A percentile compares a stretch with the other conserved stretches of the same genome.
Conservation (phyloP, 30 jellyfish, hydroid and myxozoan genomes). For the Aurelia aurita complex sp. Pacific region DNA sequence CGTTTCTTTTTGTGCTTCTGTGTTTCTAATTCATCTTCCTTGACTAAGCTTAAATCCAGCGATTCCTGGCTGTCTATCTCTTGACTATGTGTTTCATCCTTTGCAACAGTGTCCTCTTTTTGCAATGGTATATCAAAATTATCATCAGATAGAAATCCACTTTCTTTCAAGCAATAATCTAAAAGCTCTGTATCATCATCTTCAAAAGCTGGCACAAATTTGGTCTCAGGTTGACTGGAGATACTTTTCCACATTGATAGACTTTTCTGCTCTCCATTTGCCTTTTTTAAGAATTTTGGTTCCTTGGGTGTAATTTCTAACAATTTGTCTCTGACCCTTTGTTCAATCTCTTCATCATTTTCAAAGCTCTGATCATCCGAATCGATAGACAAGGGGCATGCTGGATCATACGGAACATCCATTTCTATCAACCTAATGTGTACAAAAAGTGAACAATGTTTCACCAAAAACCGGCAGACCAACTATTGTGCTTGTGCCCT, state of each 20-base stretch:
- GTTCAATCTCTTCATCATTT: conserved; percentile 23
- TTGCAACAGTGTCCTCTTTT: background rate
- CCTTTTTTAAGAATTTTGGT: background rate
- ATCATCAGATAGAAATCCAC: conserved; percentile 50
- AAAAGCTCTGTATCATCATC: conserved; percentile 37
- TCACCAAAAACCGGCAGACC: background rate
- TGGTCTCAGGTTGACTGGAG: background rate
- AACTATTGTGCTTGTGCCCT: too few species aligned
- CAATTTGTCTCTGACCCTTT: background rate
- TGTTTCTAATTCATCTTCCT: background rate
- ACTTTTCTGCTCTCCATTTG: background rate
- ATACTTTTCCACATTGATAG: background rate
- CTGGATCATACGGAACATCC: conserved; percentile 72
- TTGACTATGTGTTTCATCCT: background rate
- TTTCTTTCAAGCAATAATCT: conserved; percentile 35
- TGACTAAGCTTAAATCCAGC: background rate
- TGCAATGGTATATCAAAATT: background rate
- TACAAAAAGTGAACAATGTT: background rate
- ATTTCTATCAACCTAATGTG: background rate
- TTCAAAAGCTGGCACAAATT: conserved; percentile 65
- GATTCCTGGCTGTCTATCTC: background rate
- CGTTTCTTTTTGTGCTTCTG: background rate
- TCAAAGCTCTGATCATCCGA: conserved; percentile 42
- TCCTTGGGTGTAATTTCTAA: conserved; percentile 10
- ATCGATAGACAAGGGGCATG: conserved; percentile 49